phyloP scores from a whole-genome alignment of 1,140 invertebrate genomes.

The Belonocnema kinseyi region DNA sequence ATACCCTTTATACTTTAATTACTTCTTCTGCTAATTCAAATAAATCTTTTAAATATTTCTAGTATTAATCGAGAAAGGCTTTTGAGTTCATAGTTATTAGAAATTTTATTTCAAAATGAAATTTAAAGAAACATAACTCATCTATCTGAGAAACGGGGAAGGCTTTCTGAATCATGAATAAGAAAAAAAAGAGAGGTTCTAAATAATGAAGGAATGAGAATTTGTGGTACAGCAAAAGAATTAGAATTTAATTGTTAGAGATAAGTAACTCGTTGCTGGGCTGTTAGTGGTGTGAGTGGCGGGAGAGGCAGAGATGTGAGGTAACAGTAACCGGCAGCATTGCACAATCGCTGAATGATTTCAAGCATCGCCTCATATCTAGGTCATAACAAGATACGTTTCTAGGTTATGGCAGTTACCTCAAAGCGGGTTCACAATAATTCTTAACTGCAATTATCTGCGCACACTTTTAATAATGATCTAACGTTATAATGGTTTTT shows the following conservation, averaged over 20 bases:
- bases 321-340: conserved; percentile 69
- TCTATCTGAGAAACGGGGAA: background rate
- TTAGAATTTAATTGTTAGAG: conserved; percentile 32
- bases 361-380: conserved; percentile 77
- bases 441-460: conserved; percentile 36
- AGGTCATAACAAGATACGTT: conserved; percentile 76
- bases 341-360: conserved; percentile 77
- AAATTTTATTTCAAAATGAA: too few species aligned
- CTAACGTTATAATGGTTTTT: conserved; percentile 24
- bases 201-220: background rate
- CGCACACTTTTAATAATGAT: conserved; percentile 20
- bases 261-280: conserved; percentile 66
- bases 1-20: background rate
- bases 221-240: background rate
- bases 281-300: conserved; percentile 63
- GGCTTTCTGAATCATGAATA: background rate
- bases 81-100: too few species aligned
- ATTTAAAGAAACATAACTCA: too few species aligned
- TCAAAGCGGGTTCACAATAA: conserved; percentile 68
- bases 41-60: background rate
- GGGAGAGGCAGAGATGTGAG: conserved; percentile 67
- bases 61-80: background rate
- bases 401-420: conserved; percentile 76
- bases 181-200: too few species aligned
- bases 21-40: background rate